Evolutionary conservation across 2,113 vertebrate species (phyloP).

Genomic region (Mesocricetus auratus): DNA sequence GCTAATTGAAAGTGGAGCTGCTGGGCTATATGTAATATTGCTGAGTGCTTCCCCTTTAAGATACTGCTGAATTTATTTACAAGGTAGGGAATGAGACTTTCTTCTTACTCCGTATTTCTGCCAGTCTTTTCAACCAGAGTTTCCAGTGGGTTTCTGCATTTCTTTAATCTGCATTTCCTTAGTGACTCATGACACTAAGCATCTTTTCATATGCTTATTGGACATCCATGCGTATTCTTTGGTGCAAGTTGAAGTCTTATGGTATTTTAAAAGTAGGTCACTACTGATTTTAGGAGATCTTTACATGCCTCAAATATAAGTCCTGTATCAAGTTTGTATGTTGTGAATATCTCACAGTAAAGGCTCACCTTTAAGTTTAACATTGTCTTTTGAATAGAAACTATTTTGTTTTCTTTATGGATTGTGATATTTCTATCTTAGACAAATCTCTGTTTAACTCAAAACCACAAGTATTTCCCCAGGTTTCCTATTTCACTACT

Average conservation of each 20-base stretch:
- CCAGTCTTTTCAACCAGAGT: not conserved
- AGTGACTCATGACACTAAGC: not conserved
- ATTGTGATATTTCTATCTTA: not conserved
- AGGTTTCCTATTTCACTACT: not conserved
- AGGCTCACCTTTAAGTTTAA: not conserved
- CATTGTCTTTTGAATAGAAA: not conserved
- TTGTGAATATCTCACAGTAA: slow-evolving; percentile 2
- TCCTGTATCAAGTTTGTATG: not conserved
- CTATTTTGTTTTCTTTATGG: not conserved
- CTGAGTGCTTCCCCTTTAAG: not conserved
- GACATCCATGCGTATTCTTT: not conserved
- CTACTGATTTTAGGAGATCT: not conserved
- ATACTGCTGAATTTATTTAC: not conserved
- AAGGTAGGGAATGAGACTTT: not conserved
- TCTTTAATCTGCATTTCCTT: slow-evolving; percentile 51
- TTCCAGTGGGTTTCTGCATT: not conserved
- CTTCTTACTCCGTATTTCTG: not conserved
- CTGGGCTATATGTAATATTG: not conserved
- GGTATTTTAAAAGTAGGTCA: slow-evolving; percentile 39
- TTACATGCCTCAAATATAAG: not conserved
- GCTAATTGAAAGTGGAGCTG: not conserved
- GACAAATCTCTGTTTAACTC: not conserved
- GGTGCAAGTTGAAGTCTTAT: not conserved
- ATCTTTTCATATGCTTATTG: not conserved
- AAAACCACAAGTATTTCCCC: not conserved